Evolutionary conservation across 2,888 invertebrate species (phyloP), one percentile per base, ranked within the genome.

Genomic region (Asteroscopus sphinx): DNA sequence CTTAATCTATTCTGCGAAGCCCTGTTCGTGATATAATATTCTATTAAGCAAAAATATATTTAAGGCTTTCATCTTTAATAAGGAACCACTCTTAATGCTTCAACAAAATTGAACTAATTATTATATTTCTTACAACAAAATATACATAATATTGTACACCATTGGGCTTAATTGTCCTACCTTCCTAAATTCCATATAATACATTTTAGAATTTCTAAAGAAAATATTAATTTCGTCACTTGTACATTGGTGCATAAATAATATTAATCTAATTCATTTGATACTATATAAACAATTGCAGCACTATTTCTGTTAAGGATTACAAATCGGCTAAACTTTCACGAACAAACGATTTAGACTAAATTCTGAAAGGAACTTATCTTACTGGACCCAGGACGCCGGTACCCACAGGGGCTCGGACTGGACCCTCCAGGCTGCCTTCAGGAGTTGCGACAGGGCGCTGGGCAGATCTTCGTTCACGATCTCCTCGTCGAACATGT

Each of bases 361-460:
- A 36, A 15, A 8, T 9, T 17, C 3, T 41, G 41, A 1, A n/a
- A 15, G 1, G 37, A 30, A 2, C 12, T 28, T 11, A 9, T 32
- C 46, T 91, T 96, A 98, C 95, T 98, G 98, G 75, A 98, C 97
- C 99, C 99, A 99, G 6, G 97, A 97, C 33, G 98, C 97, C 26
- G 99, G 99, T 33, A 99, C 99, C 99, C 99, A 99, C 12, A 98
- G 95, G 0, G 99, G 98, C 83, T 99, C 98, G 0, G 97, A 97
- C 91, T 99, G 99, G 25, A 99, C 96, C 76, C 96, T 95, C 92
- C 97, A 97, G 28, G 97, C 97, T 39, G 96, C 96, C 77, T 96
- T 96, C 53, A 98, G 95, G 15, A 99, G 95, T 81, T 98, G 97
- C 76, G 98, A 97, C 77, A 99, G 97, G 15, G 99, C 98, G 57